Evolutionary conservation across 2,113 vertebrate species (phyloP).

Genomic region (Aspiorhynchus laticeps): DNA sequence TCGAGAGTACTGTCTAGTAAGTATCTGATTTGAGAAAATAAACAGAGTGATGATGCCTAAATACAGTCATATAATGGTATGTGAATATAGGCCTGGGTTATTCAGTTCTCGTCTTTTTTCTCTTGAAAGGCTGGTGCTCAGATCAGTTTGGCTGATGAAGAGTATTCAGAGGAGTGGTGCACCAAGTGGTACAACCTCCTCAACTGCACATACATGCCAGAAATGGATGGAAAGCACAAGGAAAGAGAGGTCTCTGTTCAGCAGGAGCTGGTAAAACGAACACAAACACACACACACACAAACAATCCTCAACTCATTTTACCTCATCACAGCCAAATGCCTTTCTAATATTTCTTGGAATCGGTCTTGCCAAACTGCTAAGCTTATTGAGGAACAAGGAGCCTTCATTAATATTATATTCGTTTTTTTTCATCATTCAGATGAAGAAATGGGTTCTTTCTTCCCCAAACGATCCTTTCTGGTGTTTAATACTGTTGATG

Average conservation of each 20-base stretch:
- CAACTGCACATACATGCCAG: slow-evolving; percentile 81
- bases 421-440: background rate
- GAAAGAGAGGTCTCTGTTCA: slow-evolving; percentile 60
- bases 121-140: slow-evolving; percentile 87
- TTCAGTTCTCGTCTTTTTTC: slow-evolving; percentile 14
- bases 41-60: background rate
- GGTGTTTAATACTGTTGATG: background rate
- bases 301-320: background rate
- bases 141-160: slow-evolving; percentile 91
- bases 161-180: slow-evolving; percentile 81
- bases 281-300: slow-evolving; percentile 15
- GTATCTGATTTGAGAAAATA: slow-evolving; percentile 50
- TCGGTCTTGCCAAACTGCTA: background rate
- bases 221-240: slow-evolving; percentile 75
- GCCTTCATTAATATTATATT: background rate
- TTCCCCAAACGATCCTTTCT: background rate
- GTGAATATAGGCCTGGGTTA: background rate
- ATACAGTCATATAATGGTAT: background rate
- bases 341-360: slow-evolving; percentile 29
- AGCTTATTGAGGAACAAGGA: background rate
- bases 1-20: slow-evolving; percentile 88
- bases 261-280: slow-evolving; percentile 56
- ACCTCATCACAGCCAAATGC: slow-evolving; percentile 6
- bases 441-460: background rate
- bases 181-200: slow-evolving; percentile 94